Percentiles rank a stretch among this genome's conserved stretches.
Evolutionary conservation across 1,140 invertebrate genomes (phyloP).

Genomic region (Platyscapa corneri): DNA sequence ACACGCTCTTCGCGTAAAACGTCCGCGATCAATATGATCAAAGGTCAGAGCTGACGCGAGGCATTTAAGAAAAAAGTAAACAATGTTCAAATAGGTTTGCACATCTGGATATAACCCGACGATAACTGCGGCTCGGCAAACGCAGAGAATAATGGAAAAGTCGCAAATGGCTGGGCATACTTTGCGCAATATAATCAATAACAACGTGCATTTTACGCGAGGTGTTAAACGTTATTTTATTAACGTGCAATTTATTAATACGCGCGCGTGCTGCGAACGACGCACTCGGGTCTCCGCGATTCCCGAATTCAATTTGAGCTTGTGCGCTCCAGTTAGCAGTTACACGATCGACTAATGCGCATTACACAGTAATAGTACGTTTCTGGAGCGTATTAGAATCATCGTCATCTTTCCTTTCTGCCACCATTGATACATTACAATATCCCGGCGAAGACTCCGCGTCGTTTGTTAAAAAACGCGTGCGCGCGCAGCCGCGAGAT

Average conservation of each 20-base stretch:
- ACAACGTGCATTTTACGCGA: too few relatives aligned
- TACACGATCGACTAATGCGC: too few relatives aligned
- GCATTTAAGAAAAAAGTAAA: conserved; percentile 9
- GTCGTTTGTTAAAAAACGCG: background rate
- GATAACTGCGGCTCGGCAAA: background rate
- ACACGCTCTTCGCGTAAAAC: background rate
- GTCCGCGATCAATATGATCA: conserved; percentile 55
- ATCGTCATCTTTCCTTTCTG: background rate
- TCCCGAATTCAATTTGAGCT: too few relatives aligned
- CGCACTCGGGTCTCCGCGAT: too few relatives aligned
- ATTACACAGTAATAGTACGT: background rate
- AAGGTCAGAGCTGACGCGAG: conserved; percentile 49
- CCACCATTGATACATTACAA: background rate
- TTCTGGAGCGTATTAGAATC: too few relatives aligned
- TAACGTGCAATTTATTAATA: too few relatives aligned
- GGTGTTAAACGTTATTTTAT: too few relatives aligned
- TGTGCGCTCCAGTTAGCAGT: too few relatives aligned
- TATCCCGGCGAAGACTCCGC: background rate
- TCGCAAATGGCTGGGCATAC: background rate
- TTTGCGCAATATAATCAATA: too few relatives aligned
- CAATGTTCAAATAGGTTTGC: background rate
- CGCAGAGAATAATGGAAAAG: too few relatives aligned
- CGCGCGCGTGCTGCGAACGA: too few relatives aligned
- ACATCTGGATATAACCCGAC: background rate
- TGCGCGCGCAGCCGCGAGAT: background rate